Evolutionary conservation across 2,113 vertebrate genomes (phyloP), one percentile per base, ranked within the genome.

Genomic region (Alaudala cheleensis): DNA sequence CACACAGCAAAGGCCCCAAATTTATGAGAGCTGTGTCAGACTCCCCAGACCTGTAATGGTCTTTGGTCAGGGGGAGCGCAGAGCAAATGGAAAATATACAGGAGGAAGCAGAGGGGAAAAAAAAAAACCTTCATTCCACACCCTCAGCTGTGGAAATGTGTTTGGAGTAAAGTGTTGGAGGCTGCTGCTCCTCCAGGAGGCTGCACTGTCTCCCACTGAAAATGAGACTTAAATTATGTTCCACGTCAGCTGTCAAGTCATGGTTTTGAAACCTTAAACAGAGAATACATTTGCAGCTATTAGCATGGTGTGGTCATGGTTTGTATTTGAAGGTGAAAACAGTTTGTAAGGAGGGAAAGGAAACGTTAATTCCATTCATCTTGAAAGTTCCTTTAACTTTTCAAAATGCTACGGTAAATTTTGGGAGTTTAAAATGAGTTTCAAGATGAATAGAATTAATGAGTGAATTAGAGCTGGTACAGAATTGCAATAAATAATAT

Each of bases 401-500:
- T 94, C 91, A 88, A 94, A 96, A 96, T 88, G 96, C 80, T 84
- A 96, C 9, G 92, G 92, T 96, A 78, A 95, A 96, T 97, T 97
- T 94, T 74, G 67, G 37, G 93, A 96, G 81, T 94, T 97, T 94
- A 83, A 96, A 97, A 96, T 97, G 88, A 95, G 79, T 94, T 95
- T 95, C 72, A 92, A 95, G 95, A 95, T 95, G 54, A 97, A 96
- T 95, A 67, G 94, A 97, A 96, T 97, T 97, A 96, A 96, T 95
- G 94, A 92, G 88, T 73, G 90, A 96, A 95, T 95, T 95, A 96
- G 94, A 94, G 72, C 81, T 93, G 93, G 94, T 94, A 78, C 80
- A 86, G 44, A 95, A 93, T 94, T 92, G 94, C 94, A 96, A 97
- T 95, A 97, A 97, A 97, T 97, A 96, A 95, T 96, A 91, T 94